phyloP scores from a whole-genome alignment of 2,113 vertebrate genomes.

The Catharus minimus region DNA sequence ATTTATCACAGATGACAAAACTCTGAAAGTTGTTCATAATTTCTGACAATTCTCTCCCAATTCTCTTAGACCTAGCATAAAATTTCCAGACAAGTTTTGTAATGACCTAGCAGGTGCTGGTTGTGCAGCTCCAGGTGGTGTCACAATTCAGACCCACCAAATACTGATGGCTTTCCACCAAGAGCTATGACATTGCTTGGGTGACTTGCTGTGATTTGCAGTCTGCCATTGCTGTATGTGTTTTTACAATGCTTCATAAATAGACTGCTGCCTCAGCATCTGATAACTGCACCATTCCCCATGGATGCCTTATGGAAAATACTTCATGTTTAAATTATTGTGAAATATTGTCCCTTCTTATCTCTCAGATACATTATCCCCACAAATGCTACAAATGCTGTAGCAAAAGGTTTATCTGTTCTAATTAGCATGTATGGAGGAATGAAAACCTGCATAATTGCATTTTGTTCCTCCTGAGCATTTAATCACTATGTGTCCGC shows the following conservation, averaged over 20 bases:
- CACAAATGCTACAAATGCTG: constrained; percentile 35
- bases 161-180: constrained; percentile 7
- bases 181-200: neutral
- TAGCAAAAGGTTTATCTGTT: constrained; percentile 43
- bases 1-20: constrained; percentile 57
- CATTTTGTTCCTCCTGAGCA: constrained; percentile 28
- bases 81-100: constrained; percentile 50
- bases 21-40: constrained; percentile 47
- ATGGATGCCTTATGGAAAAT: constrained; percentile 16
- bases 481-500: constrained; percentile 19
- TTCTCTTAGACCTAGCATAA: constrained; percentile 39
- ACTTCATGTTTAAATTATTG: constrained; percentile 45
- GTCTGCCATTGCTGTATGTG: neutral
- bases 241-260: constrained; percentile 41
- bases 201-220: constrained; percentile 10
- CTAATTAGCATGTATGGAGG: constrained; percentile 39
- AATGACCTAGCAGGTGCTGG: constrained; percentile 29
- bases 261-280: constrained; percentile 22
- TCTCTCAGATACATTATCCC: constrained; percentile 31
- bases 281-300: constrained; percentile 23
- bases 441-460: constrained; percentile 27
- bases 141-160: neutral
- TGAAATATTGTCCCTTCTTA: constrained; percentile 43
- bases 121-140: neutral
- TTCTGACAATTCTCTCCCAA: constrained; percentile 24